Conservation (phyloP, 2,113 vertebrate genomes). For the Prunella himalayana region DNA sequence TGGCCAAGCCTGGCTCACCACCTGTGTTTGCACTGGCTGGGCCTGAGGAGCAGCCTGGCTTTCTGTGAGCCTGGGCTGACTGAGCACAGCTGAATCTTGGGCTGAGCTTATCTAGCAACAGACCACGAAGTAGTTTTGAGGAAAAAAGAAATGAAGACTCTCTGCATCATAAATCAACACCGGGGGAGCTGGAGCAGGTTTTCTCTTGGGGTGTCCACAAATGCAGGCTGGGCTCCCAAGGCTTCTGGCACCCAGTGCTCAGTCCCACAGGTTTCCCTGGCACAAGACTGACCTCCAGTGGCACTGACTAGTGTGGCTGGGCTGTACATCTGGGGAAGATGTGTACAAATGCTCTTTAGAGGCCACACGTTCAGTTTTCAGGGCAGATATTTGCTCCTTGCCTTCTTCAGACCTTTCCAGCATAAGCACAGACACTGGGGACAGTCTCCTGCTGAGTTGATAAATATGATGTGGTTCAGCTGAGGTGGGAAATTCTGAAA, state of each 20-base stretch:
- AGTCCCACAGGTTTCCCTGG: not conserved
- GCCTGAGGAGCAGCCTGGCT: not conserved
- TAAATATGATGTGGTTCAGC: rapidly evolving
- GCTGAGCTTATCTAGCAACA: not conserved
- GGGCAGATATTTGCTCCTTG: not conserved
- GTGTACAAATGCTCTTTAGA: not conserved
- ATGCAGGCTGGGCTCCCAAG: rapidly evolving
- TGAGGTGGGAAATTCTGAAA: not conserved
- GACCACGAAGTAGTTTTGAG: not conserved
- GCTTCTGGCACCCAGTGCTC: not conserved
- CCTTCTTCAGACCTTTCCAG: not conserved
- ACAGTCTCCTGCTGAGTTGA: not conserved
- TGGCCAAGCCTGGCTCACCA: not conserved
- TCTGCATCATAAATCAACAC: not conserved
- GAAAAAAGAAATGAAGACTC: not conserved
- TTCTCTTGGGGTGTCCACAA: not conserved
- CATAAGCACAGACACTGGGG: not conserved
- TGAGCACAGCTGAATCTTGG: rapidly evolving
- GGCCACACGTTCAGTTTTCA: not conserved
- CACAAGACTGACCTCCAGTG: constrained; percentile 66
- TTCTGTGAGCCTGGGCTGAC: not conserved
- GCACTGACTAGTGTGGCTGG: not conserved
- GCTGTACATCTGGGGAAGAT: not conserved
- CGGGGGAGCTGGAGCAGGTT: not conserved
- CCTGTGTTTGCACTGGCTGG: rapidly evolving